These are phyloP conservation scores for Acridotheres tristis DNA, from an alignment of 2,797 vertebrate species.

Conservation along the genomic window DNA sequence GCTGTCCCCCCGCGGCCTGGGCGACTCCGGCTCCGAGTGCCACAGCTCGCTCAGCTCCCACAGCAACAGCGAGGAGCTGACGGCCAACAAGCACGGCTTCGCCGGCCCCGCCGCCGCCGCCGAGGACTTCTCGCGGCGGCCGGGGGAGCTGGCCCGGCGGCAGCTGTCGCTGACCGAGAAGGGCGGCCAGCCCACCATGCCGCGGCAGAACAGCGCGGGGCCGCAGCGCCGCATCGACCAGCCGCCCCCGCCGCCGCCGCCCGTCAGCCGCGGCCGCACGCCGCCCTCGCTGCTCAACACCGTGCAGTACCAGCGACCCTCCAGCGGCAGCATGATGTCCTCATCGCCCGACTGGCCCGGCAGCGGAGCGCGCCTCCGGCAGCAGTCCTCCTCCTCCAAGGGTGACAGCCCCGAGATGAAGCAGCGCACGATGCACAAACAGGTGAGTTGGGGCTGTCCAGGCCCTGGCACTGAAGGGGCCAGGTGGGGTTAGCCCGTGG, in stretches of 20 bases:
- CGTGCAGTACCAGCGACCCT: slow-evolving; percentile 88
- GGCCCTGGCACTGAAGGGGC: not conserved
- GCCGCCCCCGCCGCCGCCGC: slow-evolving; percentile 86
- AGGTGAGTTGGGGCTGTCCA: slow-evolving; percentile 75
- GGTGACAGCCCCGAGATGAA: slow-evolving; percentile 96
- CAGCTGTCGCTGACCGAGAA: slow-evolving; percentile 91
- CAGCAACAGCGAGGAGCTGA: slow-evolving; percentile 94
- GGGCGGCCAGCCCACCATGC: slow-evolving; percentile 85
- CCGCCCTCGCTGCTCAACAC: slow-evolving; percentile 88
- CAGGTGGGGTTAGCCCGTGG: not conserved
- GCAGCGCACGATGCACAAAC: slow-evolving; percentile 90
- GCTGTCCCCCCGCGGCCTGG: slow-evolving; percentile 89
- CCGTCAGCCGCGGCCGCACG: slow-evolving; percentile 86
- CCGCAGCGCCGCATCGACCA: slow-evolving; percentile 95
- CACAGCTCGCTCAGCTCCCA: slow-evolving; percentile 98
- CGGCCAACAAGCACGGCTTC: slow-evolving; percentile 81
- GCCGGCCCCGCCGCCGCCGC: slow-evolving; percentile 76
- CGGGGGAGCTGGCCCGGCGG: slow-evolving; percentile 88
- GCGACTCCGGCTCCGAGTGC: slow-evolving; percentile 95
- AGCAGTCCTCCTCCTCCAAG: slow-evolving; percentile 95
- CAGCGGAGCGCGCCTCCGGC: slow-evolving; percentile 87
- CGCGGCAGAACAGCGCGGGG: slow-evolving; percentile 92
- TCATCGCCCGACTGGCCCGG: slow-evolving; percentile 94
- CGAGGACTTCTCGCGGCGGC: slow-evolving; percentile 88
- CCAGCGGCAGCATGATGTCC: slow-evolving; percentile 89